Evolutionary conservation across 37 sponge, comb jelly and placozoan genomes (phyloP).

Genomic region (Haliclona indistincta): DNA sequence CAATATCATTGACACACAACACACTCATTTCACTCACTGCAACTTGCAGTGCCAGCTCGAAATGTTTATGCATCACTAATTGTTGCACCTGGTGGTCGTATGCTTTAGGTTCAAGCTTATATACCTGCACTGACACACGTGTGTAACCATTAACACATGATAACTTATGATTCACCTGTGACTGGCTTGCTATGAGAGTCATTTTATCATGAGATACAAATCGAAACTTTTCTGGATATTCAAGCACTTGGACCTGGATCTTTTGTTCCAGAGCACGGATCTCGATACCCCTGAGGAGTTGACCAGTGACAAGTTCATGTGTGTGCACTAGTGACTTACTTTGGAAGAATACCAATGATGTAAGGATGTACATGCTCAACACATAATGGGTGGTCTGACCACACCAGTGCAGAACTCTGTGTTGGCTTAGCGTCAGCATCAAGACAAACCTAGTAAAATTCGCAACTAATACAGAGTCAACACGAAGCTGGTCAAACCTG

Average conservation of each 20-base stretch:
- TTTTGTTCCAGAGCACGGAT: slow-evolving; percentile 36
- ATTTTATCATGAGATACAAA: slow-evolving; percentile 2
- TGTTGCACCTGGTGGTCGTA: slow-evolving; percentile 37
- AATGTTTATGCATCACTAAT: slow-evolving; percentile 39
- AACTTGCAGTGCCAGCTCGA: slow-evolving; percentile 57
- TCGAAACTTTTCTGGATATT: not conserved
- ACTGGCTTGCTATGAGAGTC: slow-evolving; percentile 32
- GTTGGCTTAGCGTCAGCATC: slow-evolving; percentile 43
- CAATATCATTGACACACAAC: not conserved
- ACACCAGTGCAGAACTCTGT: slow-evolving; percentile 14
- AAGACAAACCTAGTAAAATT: slow-evolving; percentile 15
- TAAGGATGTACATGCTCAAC: slow-evolving; percentile 44
- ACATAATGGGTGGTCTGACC: slow-evolving; percentile 31
- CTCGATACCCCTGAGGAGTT: slow-evolving; percentile 26
- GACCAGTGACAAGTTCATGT: not conserved
- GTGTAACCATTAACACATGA: no score
- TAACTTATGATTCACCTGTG: not conserved
- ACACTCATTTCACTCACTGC: slow-evolving; percentile 33
- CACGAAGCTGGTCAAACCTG: slow-evolving; percentile 9
- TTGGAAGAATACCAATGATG: slow-evolving; percentile 36
- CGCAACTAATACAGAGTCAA: not conserved
- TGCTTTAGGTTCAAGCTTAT: slow-evolving; percentile 22
- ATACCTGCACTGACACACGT: no score
- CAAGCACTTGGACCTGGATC: slow-evolving; percentile 16
- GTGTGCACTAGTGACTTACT: slow-evolving; percentile 8